Evolutionary conservation across 2,113 vertebrate species (phyloP).

Genomic region (Poeciliopsis occidentalis): DNA sequence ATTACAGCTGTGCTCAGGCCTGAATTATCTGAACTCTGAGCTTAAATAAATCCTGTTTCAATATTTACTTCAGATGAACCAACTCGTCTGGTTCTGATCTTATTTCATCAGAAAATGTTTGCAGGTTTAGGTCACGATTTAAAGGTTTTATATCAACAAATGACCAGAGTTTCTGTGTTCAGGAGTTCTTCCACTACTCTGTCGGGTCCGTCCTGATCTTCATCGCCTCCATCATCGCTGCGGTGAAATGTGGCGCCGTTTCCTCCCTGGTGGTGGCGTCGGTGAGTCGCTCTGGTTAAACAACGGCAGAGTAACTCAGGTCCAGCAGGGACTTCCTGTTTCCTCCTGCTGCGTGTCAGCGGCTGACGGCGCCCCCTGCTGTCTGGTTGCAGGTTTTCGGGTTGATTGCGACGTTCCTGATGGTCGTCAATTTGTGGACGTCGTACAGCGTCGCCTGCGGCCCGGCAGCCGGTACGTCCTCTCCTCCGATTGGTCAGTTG

Average conservation of each 20-base stretch:
- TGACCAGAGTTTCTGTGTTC: conserved; percentile 10
- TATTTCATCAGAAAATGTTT: too few relatives aligned
- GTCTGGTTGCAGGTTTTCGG: conserved; percentile 85
- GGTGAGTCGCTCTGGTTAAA: conserved; percentile 66
- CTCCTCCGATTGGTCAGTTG: conserved; percentile 7
- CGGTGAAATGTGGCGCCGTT: conserved; percentile 74
- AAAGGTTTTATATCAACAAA: too few relatives aligned
- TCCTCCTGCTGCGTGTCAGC: too few relatives aligned
- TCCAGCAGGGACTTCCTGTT: too few relatives aligned
- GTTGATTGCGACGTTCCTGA: conserved; percentile 89
- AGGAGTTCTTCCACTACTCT: conserved; percentile 94
- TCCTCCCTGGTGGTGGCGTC: conserved; percentile 84
- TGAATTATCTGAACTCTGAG: too few relatives aligned
- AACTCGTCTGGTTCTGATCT: too few relatives aligned
- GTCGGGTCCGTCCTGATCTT: conserved; percentile 87
- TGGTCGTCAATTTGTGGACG: conserved; percentile 87
- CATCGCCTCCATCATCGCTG: conserved; percentile 87
- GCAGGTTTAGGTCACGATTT: too few relatives aligned
- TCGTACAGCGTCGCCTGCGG: conserved; percentile 90
- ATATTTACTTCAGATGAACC: too few relatives aligned
- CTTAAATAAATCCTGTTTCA: too few relatives aligned
- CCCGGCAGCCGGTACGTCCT: conserved; percentile 82
- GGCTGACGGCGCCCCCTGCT: neutral
- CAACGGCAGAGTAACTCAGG: too few relatives aligned
- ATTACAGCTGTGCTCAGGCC: too few relatives aligned